Evolutionary conservation across 1,140 invertebrate species (phyloP).

Genomic region (Scaptodrosophila lebanonensis): DNA sequence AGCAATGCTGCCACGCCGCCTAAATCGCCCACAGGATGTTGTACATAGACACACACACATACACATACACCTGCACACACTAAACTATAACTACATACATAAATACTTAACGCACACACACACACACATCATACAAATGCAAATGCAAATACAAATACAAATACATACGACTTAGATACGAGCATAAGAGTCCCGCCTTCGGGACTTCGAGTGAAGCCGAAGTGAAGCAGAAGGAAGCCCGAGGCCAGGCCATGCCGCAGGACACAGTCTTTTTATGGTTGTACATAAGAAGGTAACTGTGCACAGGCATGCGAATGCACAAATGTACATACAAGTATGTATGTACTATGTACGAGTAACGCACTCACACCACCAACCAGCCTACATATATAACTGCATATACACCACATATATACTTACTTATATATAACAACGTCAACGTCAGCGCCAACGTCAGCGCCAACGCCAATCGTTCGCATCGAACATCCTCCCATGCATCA

Average conservation of each 20-base stretch:
- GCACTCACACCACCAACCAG: too few species aligned
- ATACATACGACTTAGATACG: too few species aligned
- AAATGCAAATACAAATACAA: too few species aligned
- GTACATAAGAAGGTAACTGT: slow-evolving; percentile 64
- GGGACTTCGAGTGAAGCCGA: too few species aligned
- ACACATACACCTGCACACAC: too few species aligned
- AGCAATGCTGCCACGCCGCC: slow-evolving; percentile 62
- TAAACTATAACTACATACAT: too few species aligned
- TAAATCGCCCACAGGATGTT: slow-evolving; percentile 17
- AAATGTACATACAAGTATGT: slow-evolving; percentile 8
- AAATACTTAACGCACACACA: too few species aligned
- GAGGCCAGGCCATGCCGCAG: not conserved
- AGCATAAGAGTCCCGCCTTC: too few species aligned
- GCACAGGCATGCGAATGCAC: slow-evolving; percentile 24
- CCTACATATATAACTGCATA: slow-evolving; percentile 36
- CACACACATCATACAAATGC: too few species aligned
- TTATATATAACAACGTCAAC: slow-evolving; percentile 15
- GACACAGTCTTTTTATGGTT: slow-evolving; percentile 64
- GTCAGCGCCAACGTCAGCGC: too few species aligned
- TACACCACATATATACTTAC: slow-evolving; percentile 37
- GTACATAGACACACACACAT: not conserved
- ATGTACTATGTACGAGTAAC: slow-evolving; percentile 7
- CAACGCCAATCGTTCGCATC: slow-evolving; percentile 32
- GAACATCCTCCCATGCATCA: slow-evolving; percentile 14
- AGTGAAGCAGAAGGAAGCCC: not conserved